These are phyloP conservation scores for Drosophila kikkawai DNA, from an alignment of 1,140 invertebrate species.

Conservation along the genomic window DNA sequence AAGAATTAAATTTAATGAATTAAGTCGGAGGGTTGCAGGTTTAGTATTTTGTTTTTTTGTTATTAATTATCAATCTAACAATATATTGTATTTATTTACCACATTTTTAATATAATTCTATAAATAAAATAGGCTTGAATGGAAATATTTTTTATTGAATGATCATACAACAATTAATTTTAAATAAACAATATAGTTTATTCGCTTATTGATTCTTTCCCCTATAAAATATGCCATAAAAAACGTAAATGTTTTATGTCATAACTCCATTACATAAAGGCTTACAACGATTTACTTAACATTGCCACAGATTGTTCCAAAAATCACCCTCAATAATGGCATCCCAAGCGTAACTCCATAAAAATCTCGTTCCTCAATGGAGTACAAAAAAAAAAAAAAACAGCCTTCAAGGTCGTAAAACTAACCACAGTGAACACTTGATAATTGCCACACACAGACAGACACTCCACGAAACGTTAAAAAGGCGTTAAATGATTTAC, in stretches of 20 bases:
- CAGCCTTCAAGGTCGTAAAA: conserved; percentile 42
- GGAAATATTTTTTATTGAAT: background rate
- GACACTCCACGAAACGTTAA: conserved; percentile 29
- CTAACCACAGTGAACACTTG: conserved; percentile 50
- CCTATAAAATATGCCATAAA: background rate
- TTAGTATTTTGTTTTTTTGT: background rate
- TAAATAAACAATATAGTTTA: background rate
- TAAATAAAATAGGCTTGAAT: no score
- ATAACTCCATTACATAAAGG: conserved; percentile 2
- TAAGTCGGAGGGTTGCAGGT: background rate
- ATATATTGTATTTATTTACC: background rate
- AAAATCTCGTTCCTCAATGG: conserved; percentile 11
- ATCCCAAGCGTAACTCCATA: conserved; percentile 10
- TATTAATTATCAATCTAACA: background rate
- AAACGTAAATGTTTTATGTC: background rate
- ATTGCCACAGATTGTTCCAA: conserved; percentile 3
- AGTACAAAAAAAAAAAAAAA: conserved; percentile 30
- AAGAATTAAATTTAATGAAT: background rate
- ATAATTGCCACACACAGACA: conserved; percentile 45
- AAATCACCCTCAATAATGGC: conserved; percentile 10
- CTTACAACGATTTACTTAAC: conserved; percentile 21
- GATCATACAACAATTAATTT: background rate
- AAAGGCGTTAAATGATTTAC: conserved; percentile 80
- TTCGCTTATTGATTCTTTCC: background rate
- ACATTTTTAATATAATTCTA: background rate